phyloP scores from a whole-genome alignment of 1,140 invertebrate species.

The Carcinoscorpius rotundicauda region DNA sequence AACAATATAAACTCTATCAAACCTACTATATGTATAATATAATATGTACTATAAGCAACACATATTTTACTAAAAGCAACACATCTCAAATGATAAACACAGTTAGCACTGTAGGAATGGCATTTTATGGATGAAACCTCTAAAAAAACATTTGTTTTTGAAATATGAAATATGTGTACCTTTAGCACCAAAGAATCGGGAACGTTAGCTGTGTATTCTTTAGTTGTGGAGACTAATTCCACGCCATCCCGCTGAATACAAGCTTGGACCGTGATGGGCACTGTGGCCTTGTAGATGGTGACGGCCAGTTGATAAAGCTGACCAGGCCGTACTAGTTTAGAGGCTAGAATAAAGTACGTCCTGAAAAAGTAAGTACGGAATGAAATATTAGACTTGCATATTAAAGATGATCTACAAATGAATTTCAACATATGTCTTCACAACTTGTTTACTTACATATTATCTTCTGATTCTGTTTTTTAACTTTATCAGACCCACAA shows the following conservation, averaged over 20 bases:
- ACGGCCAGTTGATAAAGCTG: constrained; percentile 72
- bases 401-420: too few species aligned
- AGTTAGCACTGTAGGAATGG: not conserved
- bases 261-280: constrained; percentile 62
- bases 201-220: constrained; percentile 60
- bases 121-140: not conserved
- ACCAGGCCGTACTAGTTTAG: constrained; percentile 67
- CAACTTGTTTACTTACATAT: too few species aligned
- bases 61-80: too few species aligned
- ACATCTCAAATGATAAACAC: too few species aligned
- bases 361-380: constrained; percentile 31
- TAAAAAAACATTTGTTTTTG: not conserved
- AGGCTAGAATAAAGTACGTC: constrained; percentile 76
- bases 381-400: too few species aligned
- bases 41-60: not conserved
- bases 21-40: too few species aligned
- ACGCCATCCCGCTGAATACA: constrained; percentile 76
- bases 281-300: constrained; percentile 53
- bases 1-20: too few species aligned
- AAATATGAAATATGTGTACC: constrained; percentile 34
- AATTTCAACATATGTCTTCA: too few species aligned
- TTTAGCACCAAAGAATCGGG: constrained; percentile 70
- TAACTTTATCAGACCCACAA: too few species aligned
- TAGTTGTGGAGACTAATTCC: constrained; percentile 60
- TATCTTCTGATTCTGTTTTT: too few species aligned